Conservation (phyloP, 2,113 vertebrate genomes). For the Pelusios castaneus region DNA sequence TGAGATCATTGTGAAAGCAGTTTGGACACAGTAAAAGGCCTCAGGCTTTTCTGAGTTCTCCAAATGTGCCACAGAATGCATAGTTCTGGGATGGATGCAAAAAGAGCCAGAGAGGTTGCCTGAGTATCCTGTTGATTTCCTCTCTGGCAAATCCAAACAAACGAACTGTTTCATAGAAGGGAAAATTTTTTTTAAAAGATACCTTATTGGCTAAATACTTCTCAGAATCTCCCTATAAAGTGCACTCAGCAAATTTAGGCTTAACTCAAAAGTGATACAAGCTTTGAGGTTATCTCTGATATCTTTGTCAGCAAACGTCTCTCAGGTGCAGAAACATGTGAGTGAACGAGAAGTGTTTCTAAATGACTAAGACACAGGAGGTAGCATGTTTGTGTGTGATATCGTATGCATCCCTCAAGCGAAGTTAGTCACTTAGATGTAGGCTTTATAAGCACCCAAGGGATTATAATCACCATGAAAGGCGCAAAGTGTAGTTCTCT, state of each 20-base stretch:
- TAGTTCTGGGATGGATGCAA: accelerated
- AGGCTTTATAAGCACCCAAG: not conserved
- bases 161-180: not conserved
- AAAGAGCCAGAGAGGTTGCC: not conserved
- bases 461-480: not conserved
- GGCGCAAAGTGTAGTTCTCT: not conserved
- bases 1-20: not conserved
- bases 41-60: not conserved
- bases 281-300: not conserved
- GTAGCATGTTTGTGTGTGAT: not conserved
- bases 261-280: not conserved
- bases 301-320: not conserved
- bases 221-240: not conserved
- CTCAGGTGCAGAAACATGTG: not conserved
- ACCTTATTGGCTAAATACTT: not conserved
- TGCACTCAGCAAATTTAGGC: not conserved
- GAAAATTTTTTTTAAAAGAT: no score
- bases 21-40: not conserved
- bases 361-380: not conserved
- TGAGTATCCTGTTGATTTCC: not conserved
- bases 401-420: not conserved
- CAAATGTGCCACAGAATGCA: accelerated
- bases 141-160: not conserved
- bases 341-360: not conserved
- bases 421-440: not conserved